Evolutionary conservation across 1,140 invertebrate genomes (phyloP).

Genomic region (Phymorhynchus buccinoides): DNA sequence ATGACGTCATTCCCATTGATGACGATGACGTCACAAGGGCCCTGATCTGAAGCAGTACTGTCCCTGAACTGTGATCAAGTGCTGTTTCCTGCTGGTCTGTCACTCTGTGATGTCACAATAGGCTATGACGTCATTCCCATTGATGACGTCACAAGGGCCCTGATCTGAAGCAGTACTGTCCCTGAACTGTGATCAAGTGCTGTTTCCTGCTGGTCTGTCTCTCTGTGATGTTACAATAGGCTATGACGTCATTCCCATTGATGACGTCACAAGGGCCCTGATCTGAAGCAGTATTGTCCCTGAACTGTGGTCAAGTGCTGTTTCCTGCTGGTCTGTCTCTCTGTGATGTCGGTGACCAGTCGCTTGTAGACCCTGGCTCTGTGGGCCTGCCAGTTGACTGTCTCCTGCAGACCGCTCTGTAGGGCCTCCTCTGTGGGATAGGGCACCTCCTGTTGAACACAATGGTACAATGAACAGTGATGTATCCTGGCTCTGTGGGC

Average conservation of each 20-base stretch:
- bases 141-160: conserved; percentile 51
- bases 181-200: conserved; percentile 41
- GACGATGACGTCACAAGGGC: no score
- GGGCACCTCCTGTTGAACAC: conserved; percentile 53
- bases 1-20: no score
- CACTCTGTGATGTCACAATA: no score
- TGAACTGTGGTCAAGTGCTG: conserved; percentile 43
- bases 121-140: no score
- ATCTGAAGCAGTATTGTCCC: conserved; percentile 52
- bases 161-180: conserved; percentile 52
- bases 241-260: no score
- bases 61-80: no score
- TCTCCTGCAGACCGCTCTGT: conserved; percentile 54
- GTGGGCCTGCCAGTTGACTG: conserved; percentile 60
- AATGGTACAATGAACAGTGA: neutral
- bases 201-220: conserved; percentile 47
- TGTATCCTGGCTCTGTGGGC: no score
- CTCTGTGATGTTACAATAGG: conserved; percentile 28
- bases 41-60: no score
- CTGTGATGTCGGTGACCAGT: conserved; percentile 36
- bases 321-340: conserved; percentile 45
- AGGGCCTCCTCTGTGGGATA: conserved; percentile 60
- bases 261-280: conserved; percentile 49
- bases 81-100: no score
- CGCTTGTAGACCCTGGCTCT: conserved; percentile 50